Conservation (phyloP, 2,113 vertebrate species). For the Rattus rattus region DNA sequence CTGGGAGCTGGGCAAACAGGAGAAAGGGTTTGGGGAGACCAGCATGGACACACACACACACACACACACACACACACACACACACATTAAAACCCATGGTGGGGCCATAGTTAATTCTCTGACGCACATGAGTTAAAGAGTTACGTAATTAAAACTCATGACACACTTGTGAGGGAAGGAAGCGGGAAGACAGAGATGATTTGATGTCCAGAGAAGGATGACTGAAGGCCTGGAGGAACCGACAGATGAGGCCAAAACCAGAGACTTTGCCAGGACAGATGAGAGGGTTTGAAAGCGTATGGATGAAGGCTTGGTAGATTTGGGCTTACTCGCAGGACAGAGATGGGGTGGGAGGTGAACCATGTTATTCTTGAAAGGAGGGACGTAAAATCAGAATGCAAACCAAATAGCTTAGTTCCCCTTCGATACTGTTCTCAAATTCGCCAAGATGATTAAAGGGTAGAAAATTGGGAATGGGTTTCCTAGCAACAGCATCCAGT, state of each 20-base stretch:
- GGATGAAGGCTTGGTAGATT: background rate
- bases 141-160: background rate
- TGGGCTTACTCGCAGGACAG: background rate
- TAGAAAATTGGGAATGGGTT: background rate
- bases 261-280: background rate
- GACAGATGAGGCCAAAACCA: too few relatives aligned
- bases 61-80: background rate
- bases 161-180: too few relatives aligned
- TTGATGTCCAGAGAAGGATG: background rate
- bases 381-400: background rate
- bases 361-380: background rate
- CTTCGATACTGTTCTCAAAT: background rate
- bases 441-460: background rate
- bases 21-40: background rate
- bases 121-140: background rate
- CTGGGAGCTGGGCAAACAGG: background rate
- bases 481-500: background rate
- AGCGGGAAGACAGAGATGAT: background rate
- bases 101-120: background rate
- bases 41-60: background rate
- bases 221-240: background rate
- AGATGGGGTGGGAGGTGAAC: background rate
- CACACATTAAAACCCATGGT: background rate
- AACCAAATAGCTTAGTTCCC: background rate
- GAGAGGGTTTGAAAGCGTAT: background rate